Percentiles rank a stretch among this genome's conserved stretches.
phyloP scores from a whole-genome alignment of 1,140 invertebrate genomes.

The Cyclina sinensis region DNA sequence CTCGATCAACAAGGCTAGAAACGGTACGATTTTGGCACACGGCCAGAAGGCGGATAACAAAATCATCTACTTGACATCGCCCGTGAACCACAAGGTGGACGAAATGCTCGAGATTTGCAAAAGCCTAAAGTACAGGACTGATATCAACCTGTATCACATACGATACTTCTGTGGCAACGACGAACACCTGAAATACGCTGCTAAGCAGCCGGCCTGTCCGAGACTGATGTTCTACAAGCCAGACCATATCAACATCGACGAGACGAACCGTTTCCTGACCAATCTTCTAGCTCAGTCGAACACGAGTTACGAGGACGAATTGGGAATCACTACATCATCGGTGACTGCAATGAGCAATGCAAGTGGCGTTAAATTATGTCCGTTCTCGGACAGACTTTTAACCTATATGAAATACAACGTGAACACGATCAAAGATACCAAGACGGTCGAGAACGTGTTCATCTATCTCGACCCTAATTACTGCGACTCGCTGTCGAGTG shows the following conservation, averaged over 20 bases:
- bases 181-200: background rate
- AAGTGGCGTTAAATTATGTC: background rate
- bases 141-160: constrained; percentile 29
- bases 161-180: constrained; percentile 12
- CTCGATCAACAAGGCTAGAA: constrained; percentile 4
- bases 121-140: background rate
- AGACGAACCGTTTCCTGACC: constrained; percentile 3
- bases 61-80: constrained; percentile 33
- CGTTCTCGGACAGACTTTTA: constrained; percentile 17
- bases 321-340: background rate
- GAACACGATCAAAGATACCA: constrained; percentile 13
- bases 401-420: constrained; percentile 11
- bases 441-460: constrained; percentile 11
- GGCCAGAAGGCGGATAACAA: constrained; percentile 29
- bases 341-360: background rate
- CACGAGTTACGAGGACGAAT: constrained; percentile 20
- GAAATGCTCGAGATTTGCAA: constrained; percentile 2
- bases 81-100: constrained; percentile 18
- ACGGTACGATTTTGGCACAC: constrained; percentile 13
- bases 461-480: constrained; percentile 32
- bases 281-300: background rate
- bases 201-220: constrained; percentile 14
- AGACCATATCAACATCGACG: constrained; percentile 23
- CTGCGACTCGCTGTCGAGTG: background rate
- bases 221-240: constrained; percentile 27